Base-by-base conservation (phyloP, 1,140 invertebrate species). In the Fopius arisanus region DNA sequence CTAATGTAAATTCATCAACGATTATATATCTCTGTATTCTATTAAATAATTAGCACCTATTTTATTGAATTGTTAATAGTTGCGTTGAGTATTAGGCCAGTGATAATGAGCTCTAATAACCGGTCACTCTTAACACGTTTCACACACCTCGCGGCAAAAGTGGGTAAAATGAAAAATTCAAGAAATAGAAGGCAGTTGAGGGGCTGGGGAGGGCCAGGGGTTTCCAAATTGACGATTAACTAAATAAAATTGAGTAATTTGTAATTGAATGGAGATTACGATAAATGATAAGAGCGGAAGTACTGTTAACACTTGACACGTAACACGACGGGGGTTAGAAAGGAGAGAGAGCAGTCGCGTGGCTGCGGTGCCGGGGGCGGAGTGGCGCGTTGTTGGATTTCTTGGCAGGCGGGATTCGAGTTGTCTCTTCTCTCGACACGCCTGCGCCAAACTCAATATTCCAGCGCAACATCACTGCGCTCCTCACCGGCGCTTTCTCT, bases 371-470 rank as follows among this genome's bases (percentile, higher is more conserved):
- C 83, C 84, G 80, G 82, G 84, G 85, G 84, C 84, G 81, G 83
- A 84, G 85, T 86, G 82, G 81, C 84, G 83, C 83, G 84, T 77
- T 82, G 29, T 72, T 75, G 69, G 63, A 40, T 54, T 75, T 84
- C 83, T 83, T 87, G 81, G 81, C 81, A 81, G 84, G 84, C 83
- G 81, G 83, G 83, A 85, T 83, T 84, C 82, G 81, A 84, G 81
- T 79, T 78, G 79, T 80, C 76, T 19, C 62, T 68, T 63, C n/a
- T 16, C 0, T 59, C 2, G 16, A 79, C 80, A 85, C 85, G 85
- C 83, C 83, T 86, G 85, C 85, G 85, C 84, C 78, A 70, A 70
- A 75, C 54, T 59, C 79, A 37, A 62, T 70, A 69, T 75, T 75
- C 71, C 75, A 75, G 73, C 77, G 73, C 79, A 75, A 73, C 75